Base-by-base conservation (phyloP, 2,113 vertebrate genomes). In the Sylvilagus bachmani region DNA sequence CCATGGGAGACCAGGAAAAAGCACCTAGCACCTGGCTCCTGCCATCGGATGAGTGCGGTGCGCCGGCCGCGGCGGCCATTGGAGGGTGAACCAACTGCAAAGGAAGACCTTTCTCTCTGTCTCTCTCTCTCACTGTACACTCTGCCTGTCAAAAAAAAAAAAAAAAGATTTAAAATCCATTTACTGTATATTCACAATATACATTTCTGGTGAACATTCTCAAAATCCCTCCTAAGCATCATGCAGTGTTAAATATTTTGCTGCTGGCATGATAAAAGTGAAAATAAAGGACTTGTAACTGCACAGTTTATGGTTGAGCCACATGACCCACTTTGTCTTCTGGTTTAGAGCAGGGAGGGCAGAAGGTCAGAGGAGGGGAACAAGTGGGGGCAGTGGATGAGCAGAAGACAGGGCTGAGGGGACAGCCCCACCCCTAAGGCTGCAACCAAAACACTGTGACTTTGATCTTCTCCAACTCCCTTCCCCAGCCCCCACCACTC, bases 381-480 rank as follows among this genome's bases (percentile, higher is more conserved):
- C 27, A 0, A 3, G 25, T 75, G 31, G 66, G 29, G 36, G 58
- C 31, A 9, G 53, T 0, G 64, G 51, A n/a, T n/a, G 10, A 74
- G 53, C 24, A 66, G 44, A 75, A 61, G 64, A 24, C n/a, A 29
- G 49, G 74, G 27, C 78, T 75, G 12, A 22, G 36, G 36, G 10
- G 38, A 91, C 64, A 61, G 7, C 3, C n/a, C 13, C 70, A 61
- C 19, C 33, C 86, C 88, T 49, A 8, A 21, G 9, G 17, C 61
- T 93, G 69, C 74, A 70, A n/a, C 6, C 27, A 27, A 12, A 87
- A 36, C 11, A 13, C 27, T 0, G 22, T 16, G 21, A 49, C 97
- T 97, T 96, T 97, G 95, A 96, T 97, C 96, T 96, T 80, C 89
- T 80, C 81, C 93, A 95, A 12, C 27, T 83, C 61, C 5, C 14